Conservation (phyloP, 2,797 vertebrate species). For the Tenualosa thibaudeaui region DNA sequence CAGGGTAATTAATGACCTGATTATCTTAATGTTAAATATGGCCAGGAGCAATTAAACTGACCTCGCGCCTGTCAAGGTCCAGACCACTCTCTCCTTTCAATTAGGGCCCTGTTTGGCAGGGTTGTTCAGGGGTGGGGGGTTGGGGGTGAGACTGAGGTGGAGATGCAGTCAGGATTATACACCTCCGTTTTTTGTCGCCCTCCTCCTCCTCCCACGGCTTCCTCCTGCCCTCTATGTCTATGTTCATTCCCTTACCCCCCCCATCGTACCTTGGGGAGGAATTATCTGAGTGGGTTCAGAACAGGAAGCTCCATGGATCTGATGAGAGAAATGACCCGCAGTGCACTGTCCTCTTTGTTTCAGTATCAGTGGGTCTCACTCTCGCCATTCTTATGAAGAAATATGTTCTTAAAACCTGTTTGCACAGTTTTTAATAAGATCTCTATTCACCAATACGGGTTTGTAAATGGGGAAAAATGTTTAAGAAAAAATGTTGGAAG, state of each 20-base stretch:
- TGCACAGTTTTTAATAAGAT: constrained; percentile 24
- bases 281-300: constrained; percentile 54
- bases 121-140: constrained; percentile 37
- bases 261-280: constrained; percentile 52
- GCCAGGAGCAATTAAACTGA: constrained; percentile 99
- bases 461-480: no score
- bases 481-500: no score
- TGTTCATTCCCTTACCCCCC: neutral
- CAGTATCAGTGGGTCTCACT: constrained; percentile 25
- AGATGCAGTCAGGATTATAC: constrained; percentile 54
- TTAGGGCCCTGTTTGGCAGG: constrained; percentile 83
- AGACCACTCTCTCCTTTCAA: constrained; percentile 90
- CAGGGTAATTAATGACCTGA: constrained; percentile 99
- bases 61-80: constrained; percentile 99
- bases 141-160: constrained; percentile 40
- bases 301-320: constrained; percentile 36
- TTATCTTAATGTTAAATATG: constrained; percentile 99
- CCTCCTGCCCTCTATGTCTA: constrained; percentile 7
- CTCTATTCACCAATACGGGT: no score
- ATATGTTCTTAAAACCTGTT: no score
- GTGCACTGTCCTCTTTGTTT: constrained; percentile 48
- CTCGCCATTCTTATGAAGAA: no score
- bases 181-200: constrained; percentile 34
- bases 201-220: neutral
- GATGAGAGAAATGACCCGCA: constrained; percentile 58